Evolutionary conservation across 2,888 invertebrate genomes (phyloP).

Genomic region (Zygogramma bicolorata): DNA sequence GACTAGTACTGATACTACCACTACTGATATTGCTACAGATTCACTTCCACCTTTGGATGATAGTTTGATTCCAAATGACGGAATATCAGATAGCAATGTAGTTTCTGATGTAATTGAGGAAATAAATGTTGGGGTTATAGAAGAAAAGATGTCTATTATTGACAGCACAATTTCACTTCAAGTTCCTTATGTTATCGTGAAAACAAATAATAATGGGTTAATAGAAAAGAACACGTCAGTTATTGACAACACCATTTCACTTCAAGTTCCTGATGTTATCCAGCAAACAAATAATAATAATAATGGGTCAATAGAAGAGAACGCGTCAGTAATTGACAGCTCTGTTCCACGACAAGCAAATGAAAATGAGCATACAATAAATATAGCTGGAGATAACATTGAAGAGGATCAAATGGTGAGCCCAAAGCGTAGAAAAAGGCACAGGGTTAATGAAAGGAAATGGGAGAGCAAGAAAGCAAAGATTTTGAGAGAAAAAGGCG

Average conservation of each 20-base stretch:
- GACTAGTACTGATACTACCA: neutral
- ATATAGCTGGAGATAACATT: neutral
- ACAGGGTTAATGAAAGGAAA: neutral
- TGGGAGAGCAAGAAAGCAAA: neutral
- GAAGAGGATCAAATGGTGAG: neutral
- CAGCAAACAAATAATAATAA: neutral
- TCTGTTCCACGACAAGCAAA: neutral
- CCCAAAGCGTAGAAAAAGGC: neutral
- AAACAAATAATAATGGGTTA: neutral
- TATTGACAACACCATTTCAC: neutral
- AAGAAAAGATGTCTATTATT: neutral
- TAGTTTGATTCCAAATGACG: neutral
- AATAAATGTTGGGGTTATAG: neutral
- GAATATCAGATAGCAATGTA: neutral
- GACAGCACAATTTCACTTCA: neutral
- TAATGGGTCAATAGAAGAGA: neutral
- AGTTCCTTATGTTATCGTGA: neutral
- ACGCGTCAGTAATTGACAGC: neutral
- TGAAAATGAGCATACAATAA: neutral
- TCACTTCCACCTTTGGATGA: neutral
- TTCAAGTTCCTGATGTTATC: neutral
- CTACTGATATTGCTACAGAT: slow-evolving; percentile 1
- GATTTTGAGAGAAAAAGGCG: neutral
- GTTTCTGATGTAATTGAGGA: neutral
- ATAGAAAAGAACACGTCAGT: neutral